Evolutionary conservation across 2,888 invertebrate genomes (phyloP).

Genomic region (Altica lythri): DNA sequence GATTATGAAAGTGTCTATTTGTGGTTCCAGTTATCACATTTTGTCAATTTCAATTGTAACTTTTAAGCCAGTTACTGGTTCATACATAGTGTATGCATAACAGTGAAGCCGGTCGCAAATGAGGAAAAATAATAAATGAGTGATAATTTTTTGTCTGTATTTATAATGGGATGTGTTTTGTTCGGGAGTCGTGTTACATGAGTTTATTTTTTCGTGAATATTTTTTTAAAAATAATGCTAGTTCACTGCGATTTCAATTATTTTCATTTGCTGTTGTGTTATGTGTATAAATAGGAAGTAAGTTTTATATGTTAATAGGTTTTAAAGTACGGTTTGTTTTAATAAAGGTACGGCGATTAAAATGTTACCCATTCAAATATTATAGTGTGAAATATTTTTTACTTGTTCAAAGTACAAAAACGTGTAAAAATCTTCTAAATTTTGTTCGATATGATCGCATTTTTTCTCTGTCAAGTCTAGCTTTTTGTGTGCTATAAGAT

Average conservation of each 20-base stretch:
- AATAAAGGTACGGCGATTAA: too few relatives aligned
- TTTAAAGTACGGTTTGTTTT: too few relatives aligned
- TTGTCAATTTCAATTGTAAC: constrained; percentile 3
- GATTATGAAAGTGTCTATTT: too few relatives aligned
- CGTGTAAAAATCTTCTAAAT: too few relatives aligned
- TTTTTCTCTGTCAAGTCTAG: too few relatives aligned
- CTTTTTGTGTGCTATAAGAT: too few relatives aligned
- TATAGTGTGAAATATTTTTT: too few relatives aligned
- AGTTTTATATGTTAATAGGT: background rate
- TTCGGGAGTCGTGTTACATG: background rate
- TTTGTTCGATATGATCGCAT: too few relatives aligned
- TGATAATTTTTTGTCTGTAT: constrained; percentile 2
- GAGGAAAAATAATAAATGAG: background rate
- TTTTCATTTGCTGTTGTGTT: background rate
- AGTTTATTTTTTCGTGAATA: background rate
- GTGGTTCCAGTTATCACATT: constrained; percentile 7
- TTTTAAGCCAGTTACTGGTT: background rate
- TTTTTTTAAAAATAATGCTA: background rate
- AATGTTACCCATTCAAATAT: too few relatives aligned
- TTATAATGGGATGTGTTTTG: background rate
- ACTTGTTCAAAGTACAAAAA: too few relatives aligned
- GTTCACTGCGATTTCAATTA: background rate
- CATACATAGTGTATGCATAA: background rate
- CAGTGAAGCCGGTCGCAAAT: background rate
- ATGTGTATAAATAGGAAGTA: background rate